Evolutionary conservation across 2,888 invertebrate genomes (phyloP).

Genomic region (Axea sp.): DNA sequence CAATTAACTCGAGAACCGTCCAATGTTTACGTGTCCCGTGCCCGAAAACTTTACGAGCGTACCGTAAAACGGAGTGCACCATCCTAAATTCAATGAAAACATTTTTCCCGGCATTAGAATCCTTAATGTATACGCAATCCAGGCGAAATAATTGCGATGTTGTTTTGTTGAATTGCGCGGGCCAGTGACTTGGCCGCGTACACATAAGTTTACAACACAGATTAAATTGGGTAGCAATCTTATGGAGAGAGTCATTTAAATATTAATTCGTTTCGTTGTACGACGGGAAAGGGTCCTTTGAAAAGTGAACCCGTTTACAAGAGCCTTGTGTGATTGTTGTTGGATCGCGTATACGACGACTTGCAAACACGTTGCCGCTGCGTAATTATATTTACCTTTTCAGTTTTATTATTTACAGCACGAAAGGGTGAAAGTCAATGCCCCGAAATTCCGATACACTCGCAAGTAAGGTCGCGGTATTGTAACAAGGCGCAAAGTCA

Average conservation of each 20-base stretch:
- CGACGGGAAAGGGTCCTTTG: slow-evolving; percentile 66
- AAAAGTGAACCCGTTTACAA: slow-evolving; percentile 72
- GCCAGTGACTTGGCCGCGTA: slow-evolving; percentile 39
- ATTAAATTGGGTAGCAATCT: slow-evolving; percentile 77
- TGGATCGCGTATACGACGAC: slow-evolving; percentile 62
- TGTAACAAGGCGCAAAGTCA: slow-evolving; percentile 27
- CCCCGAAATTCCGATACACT: slow-evolving; percentile 40
- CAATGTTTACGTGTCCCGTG: slow-evolving; percentile 23
- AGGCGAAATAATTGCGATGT: slow-evolving; percentile 50
- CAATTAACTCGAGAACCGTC: slow-evolving; percentile 22
- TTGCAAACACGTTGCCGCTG: slow-evolving; percentile 66
- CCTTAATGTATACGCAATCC: slow-evolving; percentile 48
- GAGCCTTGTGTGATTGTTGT: slow-evolving; percentile 74
- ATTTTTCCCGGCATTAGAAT: slow-evolving; percentile 53
- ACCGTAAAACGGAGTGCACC: slow-evolving; percentile 48
- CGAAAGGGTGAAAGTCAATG: slow-evolving; percentile 60
- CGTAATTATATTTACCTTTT: slow-evolving; percentile 79
- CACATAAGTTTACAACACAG: slow-evolving; percentile 64
- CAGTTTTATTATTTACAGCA: slow-evolving; percentile 77
- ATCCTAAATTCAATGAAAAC: slow-evolving; percentile 53
- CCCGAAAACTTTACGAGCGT: slow-evolving; percentile 16
- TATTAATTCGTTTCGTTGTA: slow-evolving; percentile 74
- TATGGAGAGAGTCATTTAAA: slow-evolving; percentile 72
- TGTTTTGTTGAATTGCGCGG: slow-evolving; percentile 44
- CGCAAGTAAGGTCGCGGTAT: slow-evolving; percentile 33